Evolutionary conservation across 1,140 invertebrate species (phyloP).

Genomic region (Coenobita brevimanus): DNA sequence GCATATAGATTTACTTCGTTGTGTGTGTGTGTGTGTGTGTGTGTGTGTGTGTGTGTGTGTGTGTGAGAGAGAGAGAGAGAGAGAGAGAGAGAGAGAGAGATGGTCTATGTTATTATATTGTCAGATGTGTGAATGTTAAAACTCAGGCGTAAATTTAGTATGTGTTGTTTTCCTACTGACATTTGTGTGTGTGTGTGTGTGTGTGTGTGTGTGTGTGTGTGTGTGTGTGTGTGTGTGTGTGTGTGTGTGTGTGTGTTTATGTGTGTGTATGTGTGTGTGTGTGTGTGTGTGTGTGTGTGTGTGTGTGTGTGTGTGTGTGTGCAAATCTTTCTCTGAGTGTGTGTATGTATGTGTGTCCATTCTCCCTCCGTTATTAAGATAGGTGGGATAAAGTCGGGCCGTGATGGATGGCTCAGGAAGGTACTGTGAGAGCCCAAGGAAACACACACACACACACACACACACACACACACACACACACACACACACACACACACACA

Average conservation of each 20-base stretch:
- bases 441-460: not conserved
- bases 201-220: not conserved
- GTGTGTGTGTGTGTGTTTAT: not conserved
- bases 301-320: not conserved
- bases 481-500: too few relatives aligned
- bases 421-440: not conserved
- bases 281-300: not conserved
- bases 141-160: too few relatives aligned
- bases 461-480: too few relatives aligned
- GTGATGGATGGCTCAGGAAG: slow-evolving; percentile 23
- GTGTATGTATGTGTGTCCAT: too few relatives aligned
- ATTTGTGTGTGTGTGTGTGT: not conserved
- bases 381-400: slow-evolving; percentile 2
- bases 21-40: too few relatives aligned
- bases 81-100: too few relatives aligned
- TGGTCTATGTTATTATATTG: too few relatives aligned
- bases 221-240: not conserved
- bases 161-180: too few relatives aligned
- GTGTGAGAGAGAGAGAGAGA: too few relatives aligned
- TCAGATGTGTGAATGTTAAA: too few relatives aligned
- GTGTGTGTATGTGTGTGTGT: not conserved
- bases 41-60: too few relatives aligned
- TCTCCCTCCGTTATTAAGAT: slow-evolving; percentile 16
- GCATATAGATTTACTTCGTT: too few relatives aligned
- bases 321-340: not conserved